Base-by-base conservation (phyloP, 1,140 invertebrate genomes). In the Psilanteris sp. region DNA sequence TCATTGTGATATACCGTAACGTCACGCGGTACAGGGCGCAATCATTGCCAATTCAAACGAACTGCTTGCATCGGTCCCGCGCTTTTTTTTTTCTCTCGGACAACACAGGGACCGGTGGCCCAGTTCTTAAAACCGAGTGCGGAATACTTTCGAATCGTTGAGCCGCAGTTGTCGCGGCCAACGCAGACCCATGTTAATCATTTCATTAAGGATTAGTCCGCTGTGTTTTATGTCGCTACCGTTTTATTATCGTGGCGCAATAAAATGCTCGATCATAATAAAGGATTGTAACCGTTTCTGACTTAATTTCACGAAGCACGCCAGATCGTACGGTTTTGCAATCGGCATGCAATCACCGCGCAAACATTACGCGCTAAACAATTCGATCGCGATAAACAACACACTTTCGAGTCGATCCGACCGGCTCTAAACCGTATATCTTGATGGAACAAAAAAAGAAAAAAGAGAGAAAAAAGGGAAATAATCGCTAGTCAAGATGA, bases 131-230 rank as follows among this genome's bases (percentile, higher is more conserved):
- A 61, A 55, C 29, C 20, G 22, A 36, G 22, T 50, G 50, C 14
- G 4, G 50, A 67, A 44, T 46, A 71, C 67, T 71, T 71, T 71
- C 55, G 44, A 68, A 57, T 46, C 64, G 27, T 0, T 24, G 24
- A 67, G 31, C 18, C 29, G 48, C 39, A 41, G 50, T 59, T 43
- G 52, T 59, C 29, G 7, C 44, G 22, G 16, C 24, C 37, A 54
- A 61, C 52, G 34, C 44, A 48, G 11, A 14, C 0, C 11, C 52
- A 34, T 57, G 67, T 61, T 71, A 71, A 71, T 62, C 48, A 62
- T 64, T 57, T 72, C 57, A 72, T 72, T 72, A 72, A 72, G 48
- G 27, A 72, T 62, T 48, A 62, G 48, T 13, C 37, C 54, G 7
- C n/a, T 26, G 27, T 52, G 36, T 57, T 48, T 57, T 24, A 31